Evolutionary conservation across 1,140 invertebrate genomes (phyloP), one percentile per base, ranked within the genome.

Genomic region (Oryzaephilus surinamensis): DNA sequence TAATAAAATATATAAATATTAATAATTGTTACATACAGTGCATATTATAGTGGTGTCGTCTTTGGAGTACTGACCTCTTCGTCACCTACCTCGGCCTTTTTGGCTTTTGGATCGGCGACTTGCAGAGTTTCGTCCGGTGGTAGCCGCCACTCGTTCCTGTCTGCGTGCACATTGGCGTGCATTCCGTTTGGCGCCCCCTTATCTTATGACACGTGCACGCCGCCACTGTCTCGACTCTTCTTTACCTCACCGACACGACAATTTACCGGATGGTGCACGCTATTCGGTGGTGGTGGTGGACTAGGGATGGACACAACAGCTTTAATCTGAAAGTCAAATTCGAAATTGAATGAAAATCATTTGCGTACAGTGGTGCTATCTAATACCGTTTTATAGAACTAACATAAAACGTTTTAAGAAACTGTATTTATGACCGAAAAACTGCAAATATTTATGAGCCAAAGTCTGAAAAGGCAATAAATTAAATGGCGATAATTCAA

Each of bases 51-150:
- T 38, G 36, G 36, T 31, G 17, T 28, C 20, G 17, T 28, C 27
- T n/a, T 23, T 43, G 33, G 54, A 55, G 58, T 61, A 63, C 61
- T 62, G 58, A 63, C 61, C 61, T 63, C 61, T 51, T 63, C 61
- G 44, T 54, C 53, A 63, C 61, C 61, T 62, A 72, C 69, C 69
- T 72, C 77, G 53, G 76, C 75, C 63, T 82, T 79, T 59, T 85
- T 85, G 58, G 76, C 74, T 65, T 84, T 79, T 50, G 81, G 77
- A 70, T 85, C 83, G 65, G 77, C 81, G 59, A 88, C 84, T 66
- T 88, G 84, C 50, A 88, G 74, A 48, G 84, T 87, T 70, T 88
- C 84, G 69, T 88, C 84, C 50, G 83, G 84, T 62, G 83, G 83
- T 62, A 87, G 69, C 63, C 83, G 79, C 84, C 84, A 87, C 55